Base-by-base conservation (phyloP, 2,797 vertebrate genomes). In the Masticophis lateralis region DNA sequence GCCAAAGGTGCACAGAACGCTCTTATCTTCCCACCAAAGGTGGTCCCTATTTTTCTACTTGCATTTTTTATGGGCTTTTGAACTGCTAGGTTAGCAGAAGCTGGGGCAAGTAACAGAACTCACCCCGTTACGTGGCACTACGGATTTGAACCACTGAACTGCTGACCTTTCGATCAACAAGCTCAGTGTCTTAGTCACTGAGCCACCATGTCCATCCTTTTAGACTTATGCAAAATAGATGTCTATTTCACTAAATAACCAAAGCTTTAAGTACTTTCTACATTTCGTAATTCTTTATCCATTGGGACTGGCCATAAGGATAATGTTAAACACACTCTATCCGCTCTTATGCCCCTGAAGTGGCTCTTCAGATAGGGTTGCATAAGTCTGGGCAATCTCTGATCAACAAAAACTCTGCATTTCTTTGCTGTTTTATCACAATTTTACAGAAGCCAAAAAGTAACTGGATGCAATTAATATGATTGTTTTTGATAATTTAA, bases 181-280 rank as follows among this genome's bases (percentile, higher is more conserved):
- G 7, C 47, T 51, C 47, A 51, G 47, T 1, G 1, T 51, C 47
- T 51, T 51, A 51, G 47, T 6, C 47, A 51, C 6, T 51, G 47
- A 51, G 7, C 47, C 47, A 51, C 47, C 47, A 1, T 6, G 7
- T 0, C 51, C 55, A 18, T 63, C 51, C 2, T 57, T n/a, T 27
- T 60, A 53, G 5, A 20, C 86, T 10, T 14, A 74, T 83, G 89
- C 79, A 61, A 92, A 92, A 56, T 22, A 56, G 59, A 83, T 32
- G 32, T 4, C 69, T 12, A 89, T 91, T 95, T 92, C 51, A 60
- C 87, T 91, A 92, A 86, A 92, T 89, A 43, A 87, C 14, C 37
- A 12, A 74, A 27, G 11, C 11, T n/a, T 92, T 57, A 51, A 13
- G 18, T 74, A 28, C 27, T 87, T 69, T 59, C 59, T 60, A 47